These are phyloP conservation scores for Dioctria linearis DNA, from an alignment of 2,888 invertebrate genomes.

Conservation along the genomic window DNA sequence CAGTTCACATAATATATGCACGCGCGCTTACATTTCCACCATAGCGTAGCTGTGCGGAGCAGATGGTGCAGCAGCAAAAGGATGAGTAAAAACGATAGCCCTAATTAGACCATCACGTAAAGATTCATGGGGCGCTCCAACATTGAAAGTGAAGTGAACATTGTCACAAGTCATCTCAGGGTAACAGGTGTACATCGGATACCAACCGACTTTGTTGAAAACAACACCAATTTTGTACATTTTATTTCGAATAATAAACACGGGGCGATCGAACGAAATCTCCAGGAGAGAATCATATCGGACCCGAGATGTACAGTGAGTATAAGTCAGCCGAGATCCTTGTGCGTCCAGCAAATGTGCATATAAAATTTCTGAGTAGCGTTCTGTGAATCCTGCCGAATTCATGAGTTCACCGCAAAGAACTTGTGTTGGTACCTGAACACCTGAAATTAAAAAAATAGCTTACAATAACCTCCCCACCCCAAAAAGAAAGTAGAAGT, in stretches of 20 bases:
- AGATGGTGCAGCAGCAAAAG: constrained; percentile 44
- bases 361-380: constrained; percentile 85
- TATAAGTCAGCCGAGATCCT: constrained; percentile 85
- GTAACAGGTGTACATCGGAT: constrained; percentile 83
- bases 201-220: constrained; percentile 86
- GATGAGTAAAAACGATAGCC: constrained; percentile 81
- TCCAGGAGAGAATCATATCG: constrained; percentile 82
- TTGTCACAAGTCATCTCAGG: constrained; percentile 79
- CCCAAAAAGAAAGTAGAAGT: background rate
- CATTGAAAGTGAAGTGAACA: constrained; percentile 83
- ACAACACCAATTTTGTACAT: constrained; percentile 87
- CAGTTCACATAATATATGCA: background rate
- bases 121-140: constrained; percentile 80
- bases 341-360: constrained; percentile 86
- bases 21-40: constrained; percentile 22
- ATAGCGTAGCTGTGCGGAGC: background rate
- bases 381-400: constrained; percentile 68
- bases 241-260: constrained; percentile 80
- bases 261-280: constrained; percentile 85
- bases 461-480: background rate
- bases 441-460: constrained; percentile 72
- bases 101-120: constrained; percentile 84
- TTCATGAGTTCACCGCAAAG: constrained; percentile 69
- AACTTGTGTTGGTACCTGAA: constrained; percentile 83
- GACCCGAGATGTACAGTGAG: constrained; percentile 85